Base-by-base conservation (phyloP, 1,140 invertebrate genomes). In the Heliconius nattereri region DNA sequence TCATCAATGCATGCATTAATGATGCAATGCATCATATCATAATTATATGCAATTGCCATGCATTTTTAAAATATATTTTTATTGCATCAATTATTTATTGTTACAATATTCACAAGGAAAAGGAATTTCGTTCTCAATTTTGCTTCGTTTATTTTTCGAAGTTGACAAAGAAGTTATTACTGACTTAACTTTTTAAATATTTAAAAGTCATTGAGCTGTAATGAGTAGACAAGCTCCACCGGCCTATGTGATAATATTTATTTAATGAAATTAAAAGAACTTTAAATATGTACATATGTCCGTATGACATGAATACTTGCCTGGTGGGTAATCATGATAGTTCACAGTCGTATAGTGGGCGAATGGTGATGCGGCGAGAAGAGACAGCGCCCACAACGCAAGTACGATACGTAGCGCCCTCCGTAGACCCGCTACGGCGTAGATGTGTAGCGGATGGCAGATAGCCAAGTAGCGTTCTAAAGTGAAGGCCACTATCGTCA, bases 391-490 rank as follows among this genome's bases (percentile, higher is more conserved):
- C 98, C 98, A 99, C 16, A 98, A 95, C 13, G 95, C 94, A 2
- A 96, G 93, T 71, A 99, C 98, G 71, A 98, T 97, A 49, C 97
- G 95, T n/a, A 97, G 87, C 2, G 98, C 97, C 40, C 98, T 95
- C 70, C 97, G 96, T 54, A 98, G 95, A 8, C 97, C 97, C 0
- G 97, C 97, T 95, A 98, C 97, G 5, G 96, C 96, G 87, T 98
- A 97, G 26, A 96, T 94, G 82, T 97, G 96, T 54, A 99, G 92
- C 0, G 98, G 98, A 92, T 99, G 97, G 87, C 98, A 99, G 84
- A 99, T 99, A 20, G 98, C 98, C 40, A 99, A 90, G 94, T 99
- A 99, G 66, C 98, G 95, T 91, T 98, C 97, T 86, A 96, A 96
- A 0, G 97, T 98, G 92, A 98, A 98, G 29, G 97, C 97, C 20